phyloP scores from a whole-genome alignment of 2,797 vertebrate genomes.

The Melanotaenia nigrans region DNA sequence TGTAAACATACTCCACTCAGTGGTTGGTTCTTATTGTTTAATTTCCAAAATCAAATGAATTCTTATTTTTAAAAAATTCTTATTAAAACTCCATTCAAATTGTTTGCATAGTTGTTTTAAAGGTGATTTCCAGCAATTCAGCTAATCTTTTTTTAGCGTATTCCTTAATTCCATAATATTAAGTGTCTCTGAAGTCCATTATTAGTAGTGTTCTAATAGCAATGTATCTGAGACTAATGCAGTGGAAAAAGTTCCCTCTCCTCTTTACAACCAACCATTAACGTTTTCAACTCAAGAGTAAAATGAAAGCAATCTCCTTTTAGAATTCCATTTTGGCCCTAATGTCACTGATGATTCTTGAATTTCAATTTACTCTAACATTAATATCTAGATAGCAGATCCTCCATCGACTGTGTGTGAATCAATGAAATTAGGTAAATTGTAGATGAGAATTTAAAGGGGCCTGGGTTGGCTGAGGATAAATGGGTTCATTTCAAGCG shows the following conservation, averaged over 20 bases:
- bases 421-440: background rate
- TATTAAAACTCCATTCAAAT: no score
- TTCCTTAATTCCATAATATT: background rate
- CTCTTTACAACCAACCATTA: background rate
- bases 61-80: no score
- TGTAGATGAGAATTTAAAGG: background rate
- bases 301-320: background rate
- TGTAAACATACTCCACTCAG: background rate
- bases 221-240: background rate
- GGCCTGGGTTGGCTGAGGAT: background rate
- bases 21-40: no score
- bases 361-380: background rate
- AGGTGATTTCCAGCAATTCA: no score
- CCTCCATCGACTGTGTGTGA: background rate
- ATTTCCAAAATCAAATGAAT: no score
- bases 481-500: background rate
- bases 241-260: background rate
- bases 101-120: no score
- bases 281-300: background rate
- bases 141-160: background rate
- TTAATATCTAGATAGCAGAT: background rate
- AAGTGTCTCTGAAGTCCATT: background rate
- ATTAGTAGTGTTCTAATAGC: background rate
- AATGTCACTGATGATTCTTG: background rate
- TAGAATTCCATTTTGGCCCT: background rate